Conservation (phyloP, 2,113 vertebrate genomes). For the Brachionichthys hirsutus region DNA sequence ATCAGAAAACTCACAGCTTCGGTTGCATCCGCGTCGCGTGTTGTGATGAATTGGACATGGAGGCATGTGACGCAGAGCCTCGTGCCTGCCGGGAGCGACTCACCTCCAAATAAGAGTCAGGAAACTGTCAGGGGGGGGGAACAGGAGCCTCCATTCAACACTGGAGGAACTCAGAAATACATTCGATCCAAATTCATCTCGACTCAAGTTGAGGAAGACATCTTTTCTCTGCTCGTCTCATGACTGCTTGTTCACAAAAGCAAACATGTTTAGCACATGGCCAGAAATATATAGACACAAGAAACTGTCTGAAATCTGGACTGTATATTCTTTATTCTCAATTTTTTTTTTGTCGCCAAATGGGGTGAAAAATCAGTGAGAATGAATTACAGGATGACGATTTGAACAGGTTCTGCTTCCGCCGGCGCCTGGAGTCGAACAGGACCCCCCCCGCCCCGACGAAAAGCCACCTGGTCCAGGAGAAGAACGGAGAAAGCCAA, state of each 20-base stretch:
- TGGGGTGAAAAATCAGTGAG: too few species aligned
- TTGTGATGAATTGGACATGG: slow-evolving; percentile 31
- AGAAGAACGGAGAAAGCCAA: slow-evolving; percentile 37
- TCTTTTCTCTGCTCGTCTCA: slow-evolving; percentile 41
- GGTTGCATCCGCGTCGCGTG: slow-evolving; percentile 17
- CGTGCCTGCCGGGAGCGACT: slow-evolving; percentile 22
- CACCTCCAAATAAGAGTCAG: slow-evolving; percentile 44
- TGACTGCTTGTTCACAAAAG: slow-evolving; percentile 39
- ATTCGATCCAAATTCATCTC: slow-evolving; percentile 35
- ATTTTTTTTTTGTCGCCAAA: too few species aligned
- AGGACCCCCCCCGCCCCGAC: too few species aligned
- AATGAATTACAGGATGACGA: too few species aligned
- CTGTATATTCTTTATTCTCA: too few species aligned
- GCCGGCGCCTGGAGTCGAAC: too few species aligned
- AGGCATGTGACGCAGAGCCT: slow-evolving; percentile 50
- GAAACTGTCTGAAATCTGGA: too few species aligned
- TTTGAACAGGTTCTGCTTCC: too few species aligned
- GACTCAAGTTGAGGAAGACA: slow-evolving; percentile 22
- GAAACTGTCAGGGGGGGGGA: slow-evolving; percentile 28
- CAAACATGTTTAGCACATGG: too few species aligned
- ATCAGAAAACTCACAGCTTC: too few species aligned
- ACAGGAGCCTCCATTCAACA: slow-evolving; percentile 49
- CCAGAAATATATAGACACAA: too few species aligned
- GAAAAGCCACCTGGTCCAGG: neutral
- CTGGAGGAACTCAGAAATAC: slow-evolving; percentile 25